Evolutionary conservation across 1,140 invertebrate genomes (phyloP), one percentile per base, ranked within the genome.

Genomic region (Vollenhovia emeryi): DNA sequence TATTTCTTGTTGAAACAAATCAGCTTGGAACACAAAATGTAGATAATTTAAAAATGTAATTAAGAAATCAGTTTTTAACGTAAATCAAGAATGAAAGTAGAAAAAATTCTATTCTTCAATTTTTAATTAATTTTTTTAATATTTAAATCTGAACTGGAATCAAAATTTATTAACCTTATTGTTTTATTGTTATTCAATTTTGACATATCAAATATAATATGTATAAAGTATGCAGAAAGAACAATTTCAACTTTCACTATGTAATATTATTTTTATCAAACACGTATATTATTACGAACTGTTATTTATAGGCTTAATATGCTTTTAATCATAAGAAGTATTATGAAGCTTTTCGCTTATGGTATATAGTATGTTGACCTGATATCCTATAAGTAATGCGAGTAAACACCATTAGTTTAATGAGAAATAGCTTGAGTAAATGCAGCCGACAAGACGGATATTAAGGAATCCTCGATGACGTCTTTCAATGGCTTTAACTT

Each of bases 371-470:
- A 18, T 52, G 48, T 71, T 27, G 27, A 33, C 50, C n/a, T 52
- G 36, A 55, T 52, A 71, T 52, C 15, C 18, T 50, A 52, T 11
- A 50, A 69, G 24, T 68, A 45, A 18, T 6, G 18, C 24, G 43
- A 48, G 43, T 52, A 71, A 71, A 52, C 45, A 50, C 45, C 8
- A 71, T 71, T 69, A 50, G 45, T n/a, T 69, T 50, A 50, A 71
- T 71, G 27, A 71, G 27, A 71, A 71, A 52, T 52, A n/a, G 27
- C 36, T 52, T 21, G 27, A 27, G 30, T 52, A 21, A 71, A 52
- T 50, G 4, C 1, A 52, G 27, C 8, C 8, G 27, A 3, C 66
- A 11, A 69, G 18, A 64, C n/a, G 62, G 33, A 52, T 71, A 48
- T 52, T 69, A 71, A 50, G 48, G 2, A 52, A 71, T 71, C 13